Percentiles rank a stretch among this genome's conserved stretches.
Conservation (phyloP, 2,113 vertebrate genomes). For the Forbesichthys agassizii region DNA sequence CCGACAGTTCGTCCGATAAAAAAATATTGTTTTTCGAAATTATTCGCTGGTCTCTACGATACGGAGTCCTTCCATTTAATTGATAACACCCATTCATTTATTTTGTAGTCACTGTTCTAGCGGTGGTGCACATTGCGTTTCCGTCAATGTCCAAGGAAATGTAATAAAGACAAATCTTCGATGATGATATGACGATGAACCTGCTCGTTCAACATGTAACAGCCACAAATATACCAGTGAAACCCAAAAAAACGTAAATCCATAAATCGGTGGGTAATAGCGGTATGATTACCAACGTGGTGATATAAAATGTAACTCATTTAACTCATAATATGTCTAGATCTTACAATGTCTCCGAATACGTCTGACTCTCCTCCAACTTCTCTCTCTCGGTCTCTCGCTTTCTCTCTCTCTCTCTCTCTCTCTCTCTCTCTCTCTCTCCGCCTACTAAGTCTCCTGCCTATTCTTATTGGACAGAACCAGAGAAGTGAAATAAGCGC, state of each 20-base stretch:
- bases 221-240: constrained; percentile 25
- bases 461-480: constrained; percentile 70
- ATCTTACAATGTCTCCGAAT: constrained; percentile 45
- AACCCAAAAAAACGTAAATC: constrained; percentile 6
- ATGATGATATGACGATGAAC: constrained; percentile 38
- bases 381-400: constrained; percentile 68
- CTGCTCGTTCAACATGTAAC: constrained; percentile 66
- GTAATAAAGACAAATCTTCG: constrained; percentile 54
- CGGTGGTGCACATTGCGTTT: constrained; percentile 44
- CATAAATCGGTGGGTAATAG: constrained; percentile 10
- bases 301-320: constrained; percentile 46
- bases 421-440: constrained; percentile 46
- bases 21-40: constrained; percentile 37
- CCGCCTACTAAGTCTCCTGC: constrained; percentile 64
- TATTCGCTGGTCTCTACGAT: constrained; percentile 45
- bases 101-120: constrained; percentile 20
- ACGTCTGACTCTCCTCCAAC: constrained; percentile 71
- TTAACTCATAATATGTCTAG: constrained; percentile 55
- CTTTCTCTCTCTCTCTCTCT: constrained; percentile 66
- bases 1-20: constrained; percentile 64
- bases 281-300: constrained; percentile 37
- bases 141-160: constrained; percentile 42
- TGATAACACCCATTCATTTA: constrained; percentile 31
- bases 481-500: constrained; percentile 41
- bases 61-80: constrained; percentile 29